A percentile compares a stretch with the other conserved stretches of the same genome.
Evolutionary conservation across 2,113 vertebrate species (phyloP).

Genomic region (Cricetomys ansorgei): DNA sequence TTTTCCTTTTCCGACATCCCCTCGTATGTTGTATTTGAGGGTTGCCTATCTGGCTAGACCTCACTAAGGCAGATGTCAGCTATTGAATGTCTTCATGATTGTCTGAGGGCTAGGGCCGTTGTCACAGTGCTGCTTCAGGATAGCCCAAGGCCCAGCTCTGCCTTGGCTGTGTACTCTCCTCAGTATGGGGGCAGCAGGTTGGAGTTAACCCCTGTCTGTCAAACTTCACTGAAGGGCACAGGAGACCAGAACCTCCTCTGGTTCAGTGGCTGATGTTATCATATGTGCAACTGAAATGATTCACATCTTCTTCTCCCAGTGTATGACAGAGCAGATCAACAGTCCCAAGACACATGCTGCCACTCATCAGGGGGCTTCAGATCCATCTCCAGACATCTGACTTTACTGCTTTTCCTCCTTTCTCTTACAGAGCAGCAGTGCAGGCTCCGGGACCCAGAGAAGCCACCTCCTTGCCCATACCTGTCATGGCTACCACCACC

Average conservation of each 20-base stretch:
- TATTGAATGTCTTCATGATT: background rate
- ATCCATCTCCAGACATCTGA: background rate
- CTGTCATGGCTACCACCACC: background rate
- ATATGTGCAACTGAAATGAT: background rate
- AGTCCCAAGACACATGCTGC: background rate
- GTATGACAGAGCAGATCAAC: background rate
- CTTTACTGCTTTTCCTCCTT: background rate
- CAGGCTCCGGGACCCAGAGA: background rate
- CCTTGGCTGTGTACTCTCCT: background rate
- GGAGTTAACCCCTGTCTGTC: background rate
- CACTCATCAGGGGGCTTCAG: background rate
- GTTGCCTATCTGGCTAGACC: background rate
- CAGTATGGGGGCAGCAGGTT: background rate
- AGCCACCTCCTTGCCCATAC: background rate
- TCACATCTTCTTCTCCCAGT: background rate
- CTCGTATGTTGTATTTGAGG: background rate
- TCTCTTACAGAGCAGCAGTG: background rate
- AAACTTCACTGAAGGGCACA: background rate
- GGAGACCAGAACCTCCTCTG: background rate
- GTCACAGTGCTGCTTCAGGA: background rate
- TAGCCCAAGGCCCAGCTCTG: background rate
- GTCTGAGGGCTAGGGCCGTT: background rate
- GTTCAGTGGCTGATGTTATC: background rate
- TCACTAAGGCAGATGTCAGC: background rate
- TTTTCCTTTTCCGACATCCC: background rate